Percentiles rank a stretch among this genome's conserved stretches.
phyloP scores from a whole-genome alignment of 92 coral and sea anemone genomes.

The Heteractis magnifica region DNA sequence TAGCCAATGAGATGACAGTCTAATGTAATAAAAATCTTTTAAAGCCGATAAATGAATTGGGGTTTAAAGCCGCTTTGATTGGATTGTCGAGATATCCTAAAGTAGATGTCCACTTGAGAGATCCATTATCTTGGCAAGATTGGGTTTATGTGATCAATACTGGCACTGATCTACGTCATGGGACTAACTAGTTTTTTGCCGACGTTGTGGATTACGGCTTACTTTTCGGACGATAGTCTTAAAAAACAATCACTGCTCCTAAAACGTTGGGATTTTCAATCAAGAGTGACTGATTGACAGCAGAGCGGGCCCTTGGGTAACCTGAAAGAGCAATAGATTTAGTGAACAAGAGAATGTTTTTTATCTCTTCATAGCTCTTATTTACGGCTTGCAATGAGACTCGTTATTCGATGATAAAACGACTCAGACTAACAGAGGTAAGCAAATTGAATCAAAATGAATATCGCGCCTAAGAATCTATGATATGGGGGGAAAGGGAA shows the following conservation, averaged over 20 bases:
- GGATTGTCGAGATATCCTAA: not conserved
- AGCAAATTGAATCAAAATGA: not conserved
- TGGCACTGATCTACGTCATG: not conserved
- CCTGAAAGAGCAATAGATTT: not conserved
- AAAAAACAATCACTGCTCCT: not conserved
- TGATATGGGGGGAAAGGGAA: too few relatives aligned
- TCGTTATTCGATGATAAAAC: not conserved
- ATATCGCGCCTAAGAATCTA: not conserved
- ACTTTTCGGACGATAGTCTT: not conserved
- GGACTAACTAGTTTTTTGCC: not conserved
- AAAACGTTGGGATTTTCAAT: not conserved
- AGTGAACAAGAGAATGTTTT: not conserved
- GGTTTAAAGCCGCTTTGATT: not conserved
- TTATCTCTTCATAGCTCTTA: not conserved
- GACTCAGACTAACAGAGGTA: not conserved
- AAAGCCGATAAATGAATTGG: not conserved
- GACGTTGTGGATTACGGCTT: not conserved
- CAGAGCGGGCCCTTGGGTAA: not conserved
- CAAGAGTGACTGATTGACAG: not conserved
- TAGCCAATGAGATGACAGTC: not conserved
- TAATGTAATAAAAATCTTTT: not conserved
- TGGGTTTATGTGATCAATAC: not conserved
- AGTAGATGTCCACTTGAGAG: constrained; percentile 1
- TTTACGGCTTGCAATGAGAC: not conserved
- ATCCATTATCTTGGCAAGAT: not conserved